Evolutionary conservation across 2,797 vertebrate genomes (phyloP), one percentile per base, ranked within the genome.

Genomic region (Microchirus variegatus): DNA sequence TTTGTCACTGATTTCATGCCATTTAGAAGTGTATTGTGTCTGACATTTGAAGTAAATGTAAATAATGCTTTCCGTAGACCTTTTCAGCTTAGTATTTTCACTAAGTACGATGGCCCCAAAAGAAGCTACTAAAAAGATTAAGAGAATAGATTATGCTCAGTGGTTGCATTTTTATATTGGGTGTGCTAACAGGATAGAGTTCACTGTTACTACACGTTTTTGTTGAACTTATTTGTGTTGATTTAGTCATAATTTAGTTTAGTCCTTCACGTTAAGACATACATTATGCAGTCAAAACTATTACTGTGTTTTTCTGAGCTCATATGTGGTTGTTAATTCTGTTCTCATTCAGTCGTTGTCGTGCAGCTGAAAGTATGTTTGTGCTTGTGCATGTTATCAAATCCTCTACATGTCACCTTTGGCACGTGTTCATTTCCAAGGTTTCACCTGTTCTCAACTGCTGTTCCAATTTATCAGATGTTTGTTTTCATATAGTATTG

Each of bases 311-410:
- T 31, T 31, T 31, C 26, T 31, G 26, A 31, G 31, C 31, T 31
- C 31, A 31, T 6, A 6, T 1, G 7, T 31, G 7, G 7, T 31
- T 31, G 31, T 31, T 31, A 6, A 7, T 8, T 31, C 31, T 31
- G 31, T 31, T 8, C 6, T 8, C 5, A 6, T 3, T 31, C 7
- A 31, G 4, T 8, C 1, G 31, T 31, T 8, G 47, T 54, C 18
- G 31, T 46, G 44, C 38, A 48, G 31, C 51, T 60, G 53, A 63
- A 42, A 31, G 38, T 35, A 26, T 8, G 31, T 54, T 83, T 86
- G 84, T 90, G 83, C 83, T 87, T 38, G 37, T 13, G 12, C 3
- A 10, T 38, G 6, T 13, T 9, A 11, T 37, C 10, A 9, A 9
- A 4, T 9, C 47, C 14, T 16, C 22, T 7, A 49, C 22, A 9